These are phyloP conservation scores for Archips crataeganus DNA, from an alignment of 2,888 invertebrate species.

Conservation along the genomic window DNA sequence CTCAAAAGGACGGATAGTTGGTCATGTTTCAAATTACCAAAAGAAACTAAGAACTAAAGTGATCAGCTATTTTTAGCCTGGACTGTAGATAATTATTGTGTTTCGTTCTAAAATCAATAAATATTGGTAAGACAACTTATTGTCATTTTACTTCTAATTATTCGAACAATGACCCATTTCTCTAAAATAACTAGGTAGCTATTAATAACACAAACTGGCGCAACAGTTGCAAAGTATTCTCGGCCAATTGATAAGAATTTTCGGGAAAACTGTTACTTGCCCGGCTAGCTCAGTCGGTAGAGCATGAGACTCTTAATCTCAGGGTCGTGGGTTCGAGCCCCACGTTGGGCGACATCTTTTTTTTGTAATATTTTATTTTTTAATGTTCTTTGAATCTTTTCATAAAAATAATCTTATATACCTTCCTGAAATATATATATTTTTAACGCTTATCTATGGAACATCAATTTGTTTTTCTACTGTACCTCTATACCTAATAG, in stretches of 20 bases:
- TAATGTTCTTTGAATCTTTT: no score
- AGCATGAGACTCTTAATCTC: conserved; percentile 88
- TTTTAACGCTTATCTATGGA: conserved; percentile 19
- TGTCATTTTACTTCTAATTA: background rate
- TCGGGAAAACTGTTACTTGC: conserved; percentile 47
- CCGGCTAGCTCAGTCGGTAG: conserved; percentile 87
- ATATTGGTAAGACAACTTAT: no score
- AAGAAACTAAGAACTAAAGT: no score
- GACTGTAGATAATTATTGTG: no score
- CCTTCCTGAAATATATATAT: background rate
- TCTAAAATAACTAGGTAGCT: background rate
- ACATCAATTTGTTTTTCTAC: conserved; percentile 33
- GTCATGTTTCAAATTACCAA: no score
- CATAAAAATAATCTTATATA: no score
- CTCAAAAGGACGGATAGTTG: no score
- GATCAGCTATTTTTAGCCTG: no score
- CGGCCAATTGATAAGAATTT: conserved; percentile 47
- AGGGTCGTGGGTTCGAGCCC: conserved; percentile 89
- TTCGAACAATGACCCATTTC: background rate
- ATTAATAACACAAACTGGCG: background rate
- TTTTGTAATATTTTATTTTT: background rate
- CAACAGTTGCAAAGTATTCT: background rate
- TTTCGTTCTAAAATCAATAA: no score
- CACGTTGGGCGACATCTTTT: conserved; percentile 84
- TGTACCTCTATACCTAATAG: conserved; percentile 42